Conservation (phyloP, 1,140 invertebrate genomes). For the Anoplolepis gracilipes region DNA sequence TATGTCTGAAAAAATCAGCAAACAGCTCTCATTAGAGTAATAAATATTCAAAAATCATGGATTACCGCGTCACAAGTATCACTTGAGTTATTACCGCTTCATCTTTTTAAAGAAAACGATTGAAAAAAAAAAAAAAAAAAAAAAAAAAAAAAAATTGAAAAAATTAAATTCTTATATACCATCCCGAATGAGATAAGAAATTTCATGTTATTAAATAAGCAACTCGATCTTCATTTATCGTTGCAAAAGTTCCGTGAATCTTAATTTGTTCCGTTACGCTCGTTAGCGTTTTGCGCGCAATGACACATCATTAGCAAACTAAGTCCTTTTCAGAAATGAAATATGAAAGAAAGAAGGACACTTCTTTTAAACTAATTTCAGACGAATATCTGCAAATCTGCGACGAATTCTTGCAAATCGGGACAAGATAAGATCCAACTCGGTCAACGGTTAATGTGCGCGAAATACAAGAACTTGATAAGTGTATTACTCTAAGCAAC, state of each 20-base stretch:
- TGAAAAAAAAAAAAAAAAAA: no score
- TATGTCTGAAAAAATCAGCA: neutral
- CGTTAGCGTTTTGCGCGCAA: constrained; percentile 2
- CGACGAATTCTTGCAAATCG: neutral
- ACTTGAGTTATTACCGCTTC: neutral
- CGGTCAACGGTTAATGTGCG: neutral
- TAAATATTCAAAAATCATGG: neutral
- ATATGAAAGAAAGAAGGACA: neutral
- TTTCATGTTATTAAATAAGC: constrained; percentile 31
- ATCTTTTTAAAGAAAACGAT: neutral
- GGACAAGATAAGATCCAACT: neutral
- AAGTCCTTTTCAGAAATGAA: constrained; percentile 1
- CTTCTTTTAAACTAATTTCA: constrained; percentile 10
- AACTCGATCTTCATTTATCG: constrained; percentile 38
- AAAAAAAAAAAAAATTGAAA: neutral
- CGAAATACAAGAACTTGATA: neutral
- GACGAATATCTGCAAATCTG: neutral
- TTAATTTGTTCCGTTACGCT: constrained; percentile 50
- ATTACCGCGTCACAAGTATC: neutral
- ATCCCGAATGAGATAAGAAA: neutral
- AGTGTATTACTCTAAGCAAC: neutral
- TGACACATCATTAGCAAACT: neutral
- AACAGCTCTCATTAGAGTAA: neutral
- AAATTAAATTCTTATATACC: constrained; percentile 31
- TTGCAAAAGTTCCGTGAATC: constrained; percentile 26